phyloP scores from a whole-genome alignment of 1,140 invertebrate genomes.

The Procambarus clarkii region DNA sequence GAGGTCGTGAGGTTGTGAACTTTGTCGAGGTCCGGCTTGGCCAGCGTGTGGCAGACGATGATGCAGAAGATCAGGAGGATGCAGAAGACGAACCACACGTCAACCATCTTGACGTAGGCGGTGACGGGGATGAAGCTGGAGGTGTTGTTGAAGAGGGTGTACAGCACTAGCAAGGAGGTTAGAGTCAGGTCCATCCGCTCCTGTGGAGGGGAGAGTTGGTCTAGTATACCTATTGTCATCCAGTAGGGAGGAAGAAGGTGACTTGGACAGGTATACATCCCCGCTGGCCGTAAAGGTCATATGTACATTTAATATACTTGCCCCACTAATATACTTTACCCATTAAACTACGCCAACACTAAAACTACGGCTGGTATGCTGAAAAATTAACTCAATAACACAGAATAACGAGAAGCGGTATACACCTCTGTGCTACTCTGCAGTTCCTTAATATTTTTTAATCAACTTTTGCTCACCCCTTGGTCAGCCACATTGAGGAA shows the following conservation, averaged over 20 bases:
- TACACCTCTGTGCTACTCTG: no score
- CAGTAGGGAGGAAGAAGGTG: no score
- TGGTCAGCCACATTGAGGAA: constrained; percentile 61
- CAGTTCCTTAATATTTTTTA: no score
- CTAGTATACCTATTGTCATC: background rate
- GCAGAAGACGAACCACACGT: constrained; percentile 51
- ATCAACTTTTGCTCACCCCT: constrained; percentile 24
- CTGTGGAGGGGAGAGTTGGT: background rate
- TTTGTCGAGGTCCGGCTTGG: background rate
- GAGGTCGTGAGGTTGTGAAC: background rate
- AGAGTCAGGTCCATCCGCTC: constrained; percentile 40
- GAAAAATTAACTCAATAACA: no score
- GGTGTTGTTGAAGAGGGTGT: constrained; percentile 55
- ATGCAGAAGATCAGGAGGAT: constrained; percentile 46
- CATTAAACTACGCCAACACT: no score
- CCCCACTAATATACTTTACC: no score
- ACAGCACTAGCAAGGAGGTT: constrained; percentile 37
- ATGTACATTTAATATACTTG: no score
- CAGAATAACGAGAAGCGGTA: no score
- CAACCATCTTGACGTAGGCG: constrained; percentile 55
- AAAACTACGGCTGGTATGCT: no score
- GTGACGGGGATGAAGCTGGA: constrained; percentile 44
- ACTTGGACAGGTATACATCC: no score
- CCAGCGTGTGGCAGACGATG: constrained; percentile 45
- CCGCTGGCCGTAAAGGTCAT: no score